Conservation (phyloP, 2,888 invertebrate genomes). For the Choreutis nemorana region DNA sequence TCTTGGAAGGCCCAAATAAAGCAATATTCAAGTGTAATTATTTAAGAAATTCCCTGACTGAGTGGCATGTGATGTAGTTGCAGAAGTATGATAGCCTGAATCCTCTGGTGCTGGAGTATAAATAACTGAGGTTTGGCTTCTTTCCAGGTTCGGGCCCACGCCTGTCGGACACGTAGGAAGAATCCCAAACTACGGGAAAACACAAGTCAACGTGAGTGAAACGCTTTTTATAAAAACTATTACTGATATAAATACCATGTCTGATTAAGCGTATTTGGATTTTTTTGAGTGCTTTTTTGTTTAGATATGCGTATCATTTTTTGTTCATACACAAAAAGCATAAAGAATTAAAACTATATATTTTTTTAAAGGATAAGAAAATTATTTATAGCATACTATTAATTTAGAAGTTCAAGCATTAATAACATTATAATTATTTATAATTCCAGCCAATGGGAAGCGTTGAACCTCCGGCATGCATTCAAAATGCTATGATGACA, state of each 20-base stretch:
- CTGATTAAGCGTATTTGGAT: background rate
- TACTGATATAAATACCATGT: background rate
- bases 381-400: too few species aligned
- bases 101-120: conserved; percentile 31
- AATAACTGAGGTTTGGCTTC: conserved; percentile 50
- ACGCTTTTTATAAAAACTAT: background rate
- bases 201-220: conserved; percentile 52
- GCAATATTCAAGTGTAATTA: too few species aligned
- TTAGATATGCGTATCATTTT: too few species aligned
- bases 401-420: too few species aligned
- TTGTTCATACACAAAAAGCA: too few species aligned
- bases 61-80: too few species aligned
- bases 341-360: too few species aligned
- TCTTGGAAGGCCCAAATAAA: too few species aligned
- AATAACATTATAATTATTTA: conserved; percentile 12
- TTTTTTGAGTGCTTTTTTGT: too few species aligned
- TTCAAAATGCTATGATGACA: conserved; percentile 94
- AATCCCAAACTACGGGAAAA: conserved; percentile 57
- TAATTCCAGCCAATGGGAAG: conserved; percentile 51
- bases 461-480: conserved; percentile 83
- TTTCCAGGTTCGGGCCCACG: conserved; percentile 50
- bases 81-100: too few species aligned
- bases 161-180: conserved; percentile 52
- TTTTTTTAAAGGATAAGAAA: too few species aligned
- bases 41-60: too few species aligned